Conservation (phyloP, 2,888 invertebrate species). For the Sialis lutaria region DNA sequence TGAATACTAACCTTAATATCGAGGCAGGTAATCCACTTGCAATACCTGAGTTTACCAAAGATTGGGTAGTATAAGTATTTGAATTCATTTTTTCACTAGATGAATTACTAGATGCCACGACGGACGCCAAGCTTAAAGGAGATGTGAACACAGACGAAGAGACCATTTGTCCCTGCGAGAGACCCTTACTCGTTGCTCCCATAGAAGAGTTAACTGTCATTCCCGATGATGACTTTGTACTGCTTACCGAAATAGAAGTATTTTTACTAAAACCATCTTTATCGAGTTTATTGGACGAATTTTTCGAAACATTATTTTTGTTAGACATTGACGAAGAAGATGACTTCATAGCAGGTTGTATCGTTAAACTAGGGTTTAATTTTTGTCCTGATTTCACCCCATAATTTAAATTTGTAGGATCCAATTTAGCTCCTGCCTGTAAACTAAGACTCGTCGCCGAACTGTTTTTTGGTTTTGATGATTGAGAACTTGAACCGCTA, state of each 20-base stretch:
- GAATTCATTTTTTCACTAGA: constrained; percentile 9
- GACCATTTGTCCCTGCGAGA: constrained; percentile 11
- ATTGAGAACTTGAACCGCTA: constrained; percentile 15
- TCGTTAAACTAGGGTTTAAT: constrained; percentile 6
- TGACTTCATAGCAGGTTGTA: constrained; percentile 5
- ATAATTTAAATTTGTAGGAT: constrained; percentile 8
- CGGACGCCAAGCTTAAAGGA: constrained; percentile 23
- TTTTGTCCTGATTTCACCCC: constrained; percentile 4
- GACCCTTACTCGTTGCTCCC: constrained; percentile 12
- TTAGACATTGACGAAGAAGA: constrained; percentile 1
- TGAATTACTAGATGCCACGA: constrained; percentile 15
- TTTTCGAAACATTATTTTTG: constrained; percentile 5
- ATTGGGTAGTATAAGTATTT: constrained; percentile 14
- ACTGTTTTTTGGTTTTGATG: constrained; percentile 10
- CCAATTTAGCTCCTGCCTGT: constrained; percentile 13
- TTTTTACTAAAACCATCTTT: constrained; percentile 8
- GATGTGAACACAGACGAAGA: constrained; percentile 23
- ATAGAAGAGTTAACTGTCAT: constrained; percentile 9
- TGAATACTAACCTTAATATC: constrained; percentile 27
- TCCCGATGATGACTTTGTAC: constrained; percentile 14
- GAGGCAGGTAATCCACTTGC: constrained; percentile 25
- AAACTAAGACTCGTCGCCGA: constrained; percentile 11
- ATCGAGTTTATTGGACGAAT: not conserved
- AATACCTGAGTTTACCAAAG: constrained; percentile 18
- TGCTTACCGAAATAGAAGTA: constrained; percentile 11